Conservation (phyloP, 2,113 vertebrate genomes). For the Crotophaga sulcirostris region DNA sequence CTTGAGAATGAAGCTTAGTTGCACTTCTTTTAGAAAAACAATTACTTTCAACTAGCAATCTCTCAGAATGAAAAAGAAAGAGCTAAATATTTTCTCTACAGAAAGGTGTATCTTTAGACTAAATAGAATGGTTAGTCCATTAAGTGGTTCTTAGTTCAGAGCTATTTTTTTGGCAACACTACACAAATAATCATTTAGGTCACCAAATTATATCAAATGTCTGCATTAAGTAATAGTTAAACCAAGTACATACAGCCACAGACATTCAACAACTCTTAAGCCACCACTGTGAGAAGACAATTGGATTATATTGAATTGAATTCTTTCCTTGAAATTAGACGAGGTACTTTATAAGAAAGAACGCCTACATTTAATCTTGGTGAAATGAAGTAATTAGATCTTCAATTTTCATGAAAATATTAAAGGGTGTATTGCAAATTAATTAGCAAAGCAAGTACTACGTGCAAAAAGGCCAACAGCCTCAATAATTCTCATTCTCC, state of each 20-base stretch:
- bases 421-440: constrained; percentile 53
- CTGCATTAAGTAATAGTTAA: neutral
- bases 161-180: neutral
- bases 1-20: neutral
- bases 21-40: neutral
- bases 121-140: neutral
- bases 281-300: constrained; percentile 29
- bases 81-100: neutral
- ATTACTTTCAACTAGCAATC: neutral
- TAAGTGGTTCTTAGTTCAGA: neutral
- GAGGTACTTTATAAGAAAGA: constrained; percentile 42
- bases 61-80: neutral
- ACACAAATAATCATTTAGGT: neutral
- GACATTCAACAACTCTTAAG: constrained; percentile 2
- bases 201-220: neutral
- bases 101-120: neutral
- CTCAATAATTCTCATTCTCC: neutral
- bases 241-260: neutral
- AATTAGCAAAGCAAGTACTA: constrained; percentile 50
- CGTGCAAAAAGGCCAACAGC: neutral
- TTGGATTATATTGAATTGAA: constrained; percentile 31
- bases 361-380: neutral
- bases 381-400: constrained; percentile 56
- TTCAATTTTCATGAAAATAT: constrained; percentile 45
- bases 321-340: constrained; percentile 54